Evolutionary conservation across 2,797 vertebrate genomes (phyloP), one percentile per base, ranked within the genome.

Genomic region (Novumbra hubbsi): DNA sequence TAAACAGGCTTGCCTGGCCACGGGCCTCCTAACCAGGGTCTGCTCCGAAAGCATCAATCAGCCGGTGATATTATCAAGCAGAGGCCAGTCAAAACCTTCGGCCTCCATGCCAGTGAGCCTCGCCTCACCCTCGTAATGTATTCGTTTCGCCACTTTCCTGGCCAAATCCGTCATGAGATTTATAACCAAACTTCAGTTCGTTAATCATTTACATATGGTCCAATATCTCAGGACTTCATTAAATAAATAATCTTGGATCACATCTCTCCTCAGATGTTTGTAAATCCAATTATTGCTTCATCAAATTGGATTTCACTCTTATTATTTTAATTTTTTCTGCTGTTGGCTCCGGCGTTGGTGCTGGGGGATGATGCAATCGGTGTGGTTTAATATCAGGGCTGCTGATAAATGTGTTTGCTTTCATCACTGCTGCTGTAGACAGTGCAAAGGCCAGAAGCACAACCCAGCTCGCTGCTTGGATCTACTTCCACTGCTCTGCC

Each of bases 251-350:
- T 91, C 82, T 84, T 76, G 83, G 84, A 91, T 89, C 89, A 84
- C 82, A 88, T 92, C 88, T 90, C 85, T 87, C 80, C 87, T 89
- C 86, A 85, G 86, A 92, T 92, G 87, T 92, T 92, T 90, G 84
- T 81, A 89, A 89, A 93, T 91, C 88, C 78, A 92, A 92, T 94
- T 91, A 92, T 87, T 88, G 81, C 85, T 88, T 89, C 87, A 92
- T 91, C 85, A 91, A 92, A 93, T 92, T 89, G 85, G 83, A 93
- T 93, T 91, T 85, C 30, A 60, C 73, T 85, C 76, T 86, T 90
- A 90, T 89, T 90, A 87, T 92, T 91, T 89, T 88, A 82, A 86
- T 90, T 90, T 85, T 89, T 77, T 38, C 76, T 83, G 63, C 21
- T 70, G 66, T 14, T 24, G 50, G 70, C 50, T 64, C 15, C 55